Conservation (phyloP, 2,888 invertebrate species). For the Cremastinae sp. region DNA sequence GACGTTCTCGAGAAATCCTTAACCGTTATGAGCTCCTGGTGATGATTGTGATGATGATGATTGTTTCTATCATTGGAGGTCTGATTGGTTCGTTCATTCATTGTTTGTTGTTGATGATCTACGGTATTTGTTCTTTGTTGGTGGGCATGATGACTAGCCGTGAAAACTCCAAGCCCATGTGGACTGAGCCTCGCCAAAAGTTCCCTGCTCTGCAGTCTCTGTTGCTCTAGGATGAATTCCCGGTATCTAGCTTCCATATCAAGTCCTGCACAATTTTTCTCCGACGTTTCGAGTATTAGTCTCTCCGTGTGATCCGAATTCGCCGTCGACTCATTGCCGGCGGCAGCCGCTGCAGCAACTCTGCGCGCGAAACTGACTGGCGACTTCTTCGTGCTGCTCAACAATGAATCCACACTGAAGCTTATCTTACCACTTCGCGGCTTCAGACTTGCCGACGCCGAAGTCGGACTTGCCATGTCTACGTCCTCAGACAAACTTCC, state of each 20-base stretch:
- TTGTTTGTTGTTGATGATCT: constrained; percentile 64
- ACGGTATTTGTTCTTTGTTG: constrained; percentile 55
- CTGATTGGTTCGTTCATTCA: constrained; percentile 47
- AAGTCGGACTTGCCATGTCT: constrained; percentile 75
- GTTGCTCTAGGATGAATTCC: constrained; percentile 74
- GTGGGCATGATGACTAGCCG: constrained; percentile 69
- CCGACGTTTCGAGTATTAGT: constrained; percentile 61
- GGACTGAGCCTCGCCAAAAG: constrained; percentile 75
- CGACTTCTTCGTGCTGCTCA: constrained; percentile 79
- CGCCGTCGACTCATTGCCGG: constrained; percentile 61
- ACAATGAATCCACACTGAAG: constrained; percentile 87
- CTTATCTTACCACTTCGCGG: constrained; percentile 84
- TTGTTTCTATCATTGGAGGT: constrained; percentile 45
- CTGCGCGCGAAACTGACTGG: constrained; percentile 62
- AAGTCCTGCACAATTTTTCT: constrained; percentile 66
- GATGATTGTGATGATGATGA: constrained; percentile 63
- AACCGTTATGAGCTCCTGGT: constrained; percentile 72
- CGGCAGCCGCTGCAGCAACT: constrained; percentile 61
- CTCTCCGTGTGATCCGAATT: constrained; percentile 48
- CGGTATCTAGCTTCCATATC: constrained; percentile 75
- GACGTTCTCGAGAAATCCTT: constrained; percentile 76
- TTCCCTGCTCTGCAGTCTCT: constrained; percentile 75
- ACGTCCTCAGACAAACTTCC: constrained; percentile 70
- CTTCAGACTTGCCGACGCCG: constrained; percentile 76
- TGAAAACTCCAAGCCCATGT: constrained; percentile 68